These are phyloP conservation scores for Acronicta psi DNA, from an alignment of 2,888 invertebrate species.

Conservation along the genomic window DNA sequence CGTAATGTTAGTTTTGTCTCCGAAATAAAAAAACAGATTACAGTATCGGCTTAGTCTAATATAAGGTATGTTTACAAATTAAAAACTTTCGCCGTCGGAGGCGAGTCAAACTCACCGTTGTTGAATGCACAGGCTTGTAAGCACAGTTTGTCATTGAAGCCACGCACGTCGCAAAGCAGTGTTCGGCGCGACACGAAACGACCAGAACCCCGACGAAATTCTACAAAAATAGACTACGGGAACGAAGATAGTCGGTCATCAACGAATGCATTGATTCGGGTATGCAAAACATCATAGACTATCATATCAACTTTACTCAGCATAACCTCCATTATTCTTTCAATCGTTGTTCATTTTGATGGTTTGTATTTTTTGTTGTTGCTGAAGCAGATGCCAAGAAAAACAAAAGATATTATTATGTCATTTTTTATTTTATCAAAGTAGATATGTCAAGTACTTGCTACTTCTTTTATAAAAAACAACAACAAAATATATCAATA, in stretches of 20 bases:
- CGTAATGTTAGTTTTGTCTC: too few relatives aligned
- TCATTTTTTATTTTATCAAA: too few relatives aligned
- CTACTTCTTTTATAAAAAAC: too few relatives aligned
- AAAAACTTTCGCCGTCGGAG: slow-evolving; percentile 1
- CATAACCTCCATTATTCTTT: slow-evolving; percentile 10
- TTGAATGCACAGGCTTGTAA: slow-evolving; percentile 67
- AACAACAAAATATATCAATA: too few relatives aligned
- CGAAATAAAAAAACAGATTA: too few relatives aligned
- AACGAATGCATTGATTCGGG: slow-evolving; percentile 60
- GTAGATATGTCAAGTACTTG: too few relatives aligned
- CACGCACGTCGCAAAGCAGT: slow-evolving; percentile 30
- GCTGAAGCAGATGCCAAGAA: too few relatives aligned
- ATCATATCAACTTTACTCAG: slow-evolving; percentile 14
- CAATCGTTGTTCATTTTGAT: slow-evolving; percentile 19
- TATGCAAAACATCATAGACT: slow-evolving; percentile 54
- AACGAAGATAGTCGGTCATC: slow-evolving; percentile 55
- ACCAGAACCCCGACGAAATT: slow-evolving; percentile 29
- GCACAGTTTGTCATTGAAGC: slow-evolving; percentile 56
- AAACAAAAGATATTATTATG: too few relatives aligned
- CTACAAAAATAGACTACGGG: slow-evolving; percentile 38
- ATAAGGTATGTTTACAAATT: slow-evolving; percentile 5
- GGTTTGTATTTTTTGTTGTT: slow-evolving; percentile 9
- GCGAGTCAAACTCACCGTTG: slow-evolving; percentile 21
- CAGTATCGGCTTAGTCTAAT: slow-evolving; percentile 3
- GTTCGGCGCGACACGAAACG: slow-evolving; percentile 54